Conservation (phyloP, 2,888 invertebrate genomes). For the Prenolepis imparis region DNA sequence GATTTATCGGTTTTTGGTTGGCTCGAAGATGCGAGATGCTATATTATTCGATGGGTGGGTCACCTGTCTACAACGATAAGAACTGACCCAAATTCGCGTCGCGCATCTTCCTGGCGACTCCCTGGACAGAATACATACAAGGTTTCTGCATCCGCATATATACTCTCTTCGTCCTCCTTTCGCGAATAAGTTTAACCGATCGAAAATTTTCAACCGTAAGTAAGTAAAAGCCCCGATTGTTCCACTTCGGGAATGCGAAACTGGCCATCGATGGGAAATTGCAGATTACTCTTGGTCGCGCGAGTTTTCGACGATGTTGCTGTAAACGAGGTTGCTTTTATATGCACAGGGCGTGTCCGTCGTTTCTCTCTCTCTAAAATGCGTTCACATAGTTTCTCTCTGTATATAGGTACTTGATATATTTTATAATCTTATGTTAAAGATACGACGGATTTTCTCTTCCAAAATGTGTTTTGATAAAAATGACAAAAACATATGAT, state of each 20-base stretch:
- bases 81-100: constrained; percentile 70
- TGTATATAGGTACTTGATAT: neutral
- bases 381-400: neutral
- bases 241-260: constrained; percentile 29
- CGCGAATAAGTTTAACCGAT: constrained; percentile 34
- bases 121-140: constrained; percentile 35
- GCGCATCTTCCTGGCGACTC: constrained; percentile 55
- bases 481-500: neutral
- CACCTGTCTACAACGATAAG: constrained; percentile 65
- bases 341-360: constrained; percentile 42
- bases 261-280: constrained; percentile 27
- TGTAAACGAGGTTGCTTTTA: constrained; percentile 29
- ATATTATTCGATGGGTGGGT: constrained; percentile 69
- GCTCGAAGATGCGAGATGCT: constrained; percentile 57
- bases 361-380: constrained; percentile 10
- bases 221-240: constrained; percentile 22
- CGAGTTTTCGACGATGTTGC: constrained; percentile 21
- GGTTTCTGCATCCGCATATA: constrained; percentile 24
- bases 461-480: neutral
- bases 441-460: neutral
- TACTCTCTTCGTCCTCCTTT: constrained; percentile 43
- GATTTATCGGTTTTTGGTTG: constrained; percentile 58
- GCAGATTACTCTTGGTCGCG: constrained; percentile 1
- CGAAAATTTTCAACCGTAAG: constrained; percentile 25
- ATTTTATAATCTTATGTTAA: neutral